Evolutionary conservation across 2,888 invertebrate species (phyloP).

Genomic region (Ochlodes sylvanus): DNA sequence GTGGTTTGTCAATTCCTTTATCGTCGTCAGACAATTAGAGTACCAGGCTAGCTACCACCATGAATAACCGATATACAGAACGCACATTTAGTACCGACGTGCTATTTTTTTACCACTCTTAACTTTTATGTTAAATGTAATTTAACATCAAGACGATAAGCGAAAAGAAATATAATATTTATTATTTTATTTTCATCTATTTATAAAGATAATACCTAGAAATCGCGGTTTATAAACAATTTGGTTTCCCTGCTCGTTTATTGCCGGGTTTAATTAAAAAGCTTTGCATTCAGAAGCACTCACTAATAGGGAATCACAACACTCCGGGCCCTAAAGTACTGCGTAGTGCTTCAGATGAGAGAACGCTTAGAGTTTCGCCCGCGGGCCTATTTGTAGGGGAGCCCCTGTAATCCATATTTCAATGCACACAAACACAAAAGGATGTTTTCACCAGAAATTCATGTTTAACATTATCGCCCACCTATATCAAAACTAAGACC

Average conservation of each 20-base stretch:
- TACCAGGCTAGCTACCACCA: no score
- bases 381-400: conserved; percentile 57
- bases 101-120: no score
- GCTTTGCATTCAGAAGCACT: conserved; percentile 65
- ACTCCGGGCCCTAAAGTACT: conserved; percentile 51
- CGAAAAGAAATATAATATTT: no score
- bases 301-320: conserved; percentile 74
- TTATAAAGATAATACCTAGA: conserved; percentile 5
- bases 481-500: no score
- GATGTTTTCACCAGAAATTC: conserved; percentile 32
- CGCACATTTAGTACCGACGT: no score
- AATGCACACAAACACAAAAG: conserved; percentile 37
- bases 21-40: no score
- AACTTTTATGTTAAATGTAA: no score
- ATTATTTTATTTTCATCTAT: no score
- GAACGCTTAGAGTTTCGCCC: conserved; percentile 53
- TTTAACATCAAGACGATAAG: no score
- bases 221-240: conserved; percentile 49
- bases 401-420: conserved; percentile 48
- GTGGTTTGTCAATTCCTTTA: no score
- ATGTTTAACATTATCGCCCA: conserved; percentile 26
- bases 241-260: conserved; percentile 53
- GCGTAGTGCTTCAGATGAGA: conserved; percentile 58
- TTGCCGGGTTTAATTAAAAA: conserved; percentile 74
- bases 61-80: no score